Evolutionary conservation across 2,113 vertebrate species (phyloP), one percentile per base, ranked within the genome.

Genomic region (Oreochromis tanganicae): DNA sequence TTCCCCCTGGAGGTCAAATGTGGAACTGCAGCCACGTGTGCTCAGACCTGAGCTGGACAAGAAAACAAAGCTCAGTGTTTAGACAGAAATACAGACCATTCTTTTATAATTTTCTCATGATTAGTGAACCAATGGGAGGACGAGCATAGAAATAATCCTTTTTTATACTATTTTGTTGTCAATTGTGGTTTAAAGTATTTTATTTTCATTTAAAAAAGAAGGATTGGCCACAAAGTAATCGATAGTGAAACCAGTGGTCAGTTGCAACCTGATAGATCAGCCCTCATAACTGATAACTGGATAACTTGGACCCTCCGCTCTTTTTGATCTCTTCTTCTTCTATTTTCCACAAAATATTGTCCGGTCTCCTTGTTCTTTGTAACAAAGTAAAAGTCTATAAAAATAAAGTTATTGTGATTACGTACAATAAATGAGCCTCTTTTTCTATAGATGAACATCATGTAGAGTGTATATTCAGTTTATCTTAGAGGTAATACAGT

Each of bases 1-100:
- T 41, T 16, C 80, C 85, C 73, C 13, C 83, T 82, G 13, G 48
- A 89, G 91, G 88, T 46, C 48, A 54, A 61, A n/a, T 12, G 41
- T 32, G 38, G 66, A 50, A 61, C 66, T 88, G 48, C 38, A 27
- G 21, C 14, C 21, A 24, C 8, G 0, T 27, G 66, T 16, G 38
- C 66, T 16, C 66, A 43, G 38, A 27, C 55, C 7, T 61, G 16
- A 19, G 48, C 4, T 3, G 24, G 24, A 71, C 11, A 41, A 41
- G 19, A 68, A 41, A 41, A 68, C n/a, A 21, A 71, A 71, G 14
- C n/a, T 68, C 34, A 68, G 34, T 9, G 12, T 24, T 71, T 14
- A 41, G 7, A 68, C 36, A 75, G 41, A 48, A 48, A 75, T 19
- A 48, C 19, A 4, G 3, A 48, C 27, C 21, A 0, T 29, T 29